Base-by-base conservation (phyloP, 2,797 vertebrate species). In the Onychomys torridus region DNA sequence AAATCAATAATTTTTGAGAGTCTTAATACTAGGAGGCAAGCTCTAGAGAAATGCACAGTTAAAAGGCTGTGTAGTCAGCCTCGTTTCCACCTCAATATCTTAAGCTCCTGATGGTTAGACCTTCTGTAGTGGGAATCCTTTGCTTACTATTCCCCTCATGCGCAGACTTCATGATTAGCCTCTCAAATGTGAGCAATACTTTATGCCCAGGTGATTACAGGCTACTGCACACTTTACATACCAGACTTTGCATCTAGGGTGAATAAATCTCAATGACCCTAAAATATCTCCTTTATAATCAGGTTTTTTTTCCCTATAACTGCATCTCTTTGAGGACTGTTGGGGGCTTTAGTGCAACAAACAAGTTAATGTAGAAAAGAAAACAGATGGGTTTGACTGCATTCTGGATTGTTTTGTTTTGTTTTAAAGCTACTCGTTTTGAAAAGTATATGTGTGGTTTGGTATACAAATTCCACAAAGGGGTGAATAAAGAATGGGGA, bases 191-290 rank as follows among this genome's bases (percentile, higher is more conserved):
- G 92, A 95, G 94, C 93, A 19, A 13, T 87, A 59, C 75, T 97
- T 97, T 82, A 93, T 90, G 95, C 96, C 97, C 96, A 97, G 97
- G 97, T 96, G 97, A 96, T 93, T 89, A 43, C 89, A 82, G 73
- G 89, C 92, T 95, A 81, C 5, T 77, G 94, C 89, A 94, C 52
- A 93, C 71, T 82, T 93, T 90, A 92, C 25, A 34, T 57, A 69
- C 61, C 89, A 96, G 91, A 96, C 84, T 96, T 94, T 96, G 96
- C 65, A 85, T 95, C 90, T 14, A 77, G 32, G 77, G 49, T 40
- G 71, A 93, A 97, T 96, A 97, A 97, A 97, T 97, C 86, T 97
- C 96, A 96, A 77, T 93, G 96, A 97, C 95, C 97, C 97, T 97
- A 96, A 94, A 96, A 94, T 96, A 55, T 95, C 95, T 94, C 87